Conservation (phyloP, 2,888 invertebrate species). For the Ashinkailepas kermadecensis region DNA sequence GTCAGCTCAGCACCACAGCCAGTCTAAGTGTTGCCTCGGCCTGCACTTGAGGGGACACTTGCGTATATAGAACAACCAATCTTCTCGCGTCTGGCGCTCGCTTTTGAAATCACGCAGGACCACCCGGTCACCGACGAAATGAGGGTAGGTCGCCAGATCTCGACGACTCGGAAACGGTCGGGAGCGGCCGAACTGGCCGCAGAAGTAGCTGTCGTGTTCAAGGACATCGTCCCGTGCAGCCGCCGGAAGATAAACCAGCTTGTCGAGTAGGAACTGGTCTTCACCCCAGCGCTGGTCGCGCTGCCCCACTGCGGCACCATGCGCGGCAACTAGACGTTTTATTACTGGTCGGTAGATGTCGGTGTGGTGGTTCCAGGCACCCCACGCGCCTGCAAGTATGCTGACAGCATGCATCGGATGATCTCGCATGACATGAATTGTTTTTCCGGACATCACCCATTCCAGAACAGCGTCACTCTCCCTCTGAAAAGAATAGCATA, state of each 20-base stretch:
- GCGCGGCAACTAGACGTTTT: neutral
- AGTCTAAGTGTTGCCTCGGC: neutral
- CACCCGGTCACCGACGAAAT: neutral
- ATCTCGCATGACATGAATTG: neutral
- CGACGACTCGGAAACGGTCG: neutral
- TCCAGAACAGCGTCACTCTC: neutral
- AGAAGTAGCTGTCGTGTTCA: constrained; percentile 17
- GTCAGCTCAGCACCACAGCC: neutral
- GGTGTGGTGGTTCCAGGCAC: neutral
- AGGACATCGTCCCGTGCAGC: neutral
- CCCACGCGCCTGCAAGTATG: neutral
- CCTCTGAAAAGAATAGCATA: neutral
- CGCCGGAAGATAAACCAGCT: neutral
- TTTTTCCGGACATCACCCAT: neutral
- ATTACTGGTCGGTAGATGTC: neutral
- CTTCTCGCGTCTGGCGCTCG: neutral
- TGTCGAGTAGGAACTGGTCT: neutral
- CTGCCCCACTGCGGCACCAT: neutral
- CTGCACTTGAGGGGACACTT: neutral
- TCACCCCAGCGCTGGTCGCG: neutral
- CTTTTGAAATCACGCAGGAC: neutral
- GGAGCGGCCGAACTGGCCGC: neutral
- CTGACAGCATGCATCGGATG: neutral
- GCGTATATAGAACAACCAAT: constrained; percentile 2
- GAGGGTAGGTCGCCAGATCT: neutral